phyloP scores from a whole-genome alignment of 92 coral and sea anemone genomes.

The Phymanthus crucifer region DNA sequence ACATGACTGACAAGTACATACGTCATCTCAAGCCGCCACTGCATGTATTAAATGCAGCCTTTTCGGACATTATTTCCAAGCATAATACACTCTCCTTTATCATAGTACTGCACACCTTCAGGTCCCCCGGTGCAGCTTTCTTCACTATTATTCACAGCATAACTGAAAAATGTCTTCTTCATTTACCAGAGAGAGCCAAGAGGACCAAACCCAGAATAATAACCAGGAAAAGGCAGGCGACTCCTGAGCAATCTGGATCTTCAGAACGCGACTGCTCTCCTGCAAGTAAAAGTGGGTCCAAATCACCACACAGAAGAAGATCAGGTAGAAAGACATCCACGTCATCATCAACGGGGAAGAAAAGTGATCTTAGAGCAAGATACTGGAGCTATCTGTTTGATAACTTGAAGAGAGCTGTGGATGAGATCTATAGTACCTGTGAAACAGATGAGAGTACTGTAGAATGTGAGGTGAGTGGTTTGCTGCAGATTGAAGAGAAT shows the following conservation, averaged over 20 bases:
- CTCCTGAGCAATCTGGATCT: constrained; percentile 89
- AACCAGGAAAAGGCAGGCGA: constrained; percentile 58
- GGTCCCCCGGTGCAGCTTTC: too few relatives aligned
- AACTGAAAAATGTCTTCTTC: too few relatives aligned
- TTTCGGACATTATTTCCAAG: too few relatives aligned
- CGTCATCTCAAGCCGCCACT: too few relatives aligned
- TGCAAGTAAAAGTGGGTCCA: constrained; percentile 62
- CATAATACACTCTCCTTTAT: too few relatives aligned
- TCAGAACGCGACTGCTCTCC: constrained; percentile 87
- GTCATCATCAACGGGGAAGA: constrained; percentile 80
- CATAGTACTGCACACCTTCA: too few relatives aligned
- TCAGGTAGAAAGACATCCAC: constrained; percentile 70
- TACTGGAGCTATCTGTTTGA: constrained; percentile 99
- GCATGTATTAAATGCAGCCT: too few relatives aligned
- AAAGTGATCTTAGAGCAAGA: constrained; percentile 89
- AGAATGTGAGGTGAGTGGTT: constrained; percentile 96
- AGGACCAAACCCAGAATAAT: constrained; percentile 55
- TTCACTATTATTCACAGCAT: too few relatives aligned
- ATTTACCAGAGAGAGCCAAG: constrained; percentile 55
- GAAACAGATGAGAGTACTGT: constrained; percentile 92
- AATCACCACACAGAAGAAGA: constrained; percentile 70
- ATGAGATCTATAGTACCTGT: constrained; percentile 96
- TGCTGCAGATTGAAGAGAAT: not conserved
- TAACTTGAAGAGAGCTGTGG: constrained; percentile 94
- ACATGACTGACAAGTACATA: too few relatives aligned